Evolutionary conservation across 2,797 vertebrate species (phyloP), one percentile per base, ranked within the genome.

Genomic region (Anguilla megastoma): DNA sequence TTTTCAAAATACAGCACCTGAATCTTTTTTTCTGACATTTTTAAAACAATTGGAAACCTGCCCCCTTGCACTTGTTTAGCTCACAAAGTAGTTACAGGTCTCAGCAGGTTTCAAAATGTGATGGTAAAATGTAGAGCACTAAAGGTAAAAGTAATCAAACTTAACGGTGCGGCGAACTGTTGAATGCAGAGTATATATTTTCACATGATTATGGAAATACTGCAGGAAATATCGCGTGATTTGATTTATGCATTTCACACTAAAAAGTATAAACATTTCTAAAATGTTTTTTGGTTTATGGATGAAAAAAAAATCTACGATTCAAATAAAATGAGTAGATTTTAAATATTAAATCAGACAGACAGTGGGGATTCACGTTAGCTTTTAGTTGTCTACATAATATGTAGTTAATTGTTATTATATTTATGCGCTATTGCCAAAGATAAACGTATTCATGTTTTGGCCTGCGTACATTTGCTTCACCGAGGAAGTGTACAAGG

Each of bases 181-280:
- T 27, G 90, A 90, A 89, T 89, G 69, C 82, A 85, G 54, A 84
- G 88, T 79, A 80, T 54, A 56, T 60, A 18, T 87, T 87, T 91
- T 90, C 88, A 91, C 90, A 90, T 91, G 84, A 91, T 88, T 2
- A 45, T 89, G 69, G 82, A 76, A 58, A 86, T 8, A 52, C 50
- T 52, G 50, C 10, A 52, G 50, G 50, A 52, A 8, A 45, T 45
- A 45, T 45, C 14, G 1, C 71, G 52, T 76, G 71, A 86, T 69
- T 69, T 69, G 79, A 74, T 33, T 86, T 56, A 85, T 83, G 33
- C 60, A n/a, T 74, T 76, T 87, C 50, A 52, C 76, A 84, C 54
- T 54, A n/a, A n/a, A 5, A 66, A 24, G 21, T 33, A 74, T 33
- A 74, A 69, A 74, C 69, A 30, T 33, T 30, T 74, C 7, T 36